Percentiles rank a stretch among this genome's conserved stretches.
Evolutionary conservation across 2,888 invertebrate genomes (phyloP).

Genomic region (Volucella bombylans): DNA sequence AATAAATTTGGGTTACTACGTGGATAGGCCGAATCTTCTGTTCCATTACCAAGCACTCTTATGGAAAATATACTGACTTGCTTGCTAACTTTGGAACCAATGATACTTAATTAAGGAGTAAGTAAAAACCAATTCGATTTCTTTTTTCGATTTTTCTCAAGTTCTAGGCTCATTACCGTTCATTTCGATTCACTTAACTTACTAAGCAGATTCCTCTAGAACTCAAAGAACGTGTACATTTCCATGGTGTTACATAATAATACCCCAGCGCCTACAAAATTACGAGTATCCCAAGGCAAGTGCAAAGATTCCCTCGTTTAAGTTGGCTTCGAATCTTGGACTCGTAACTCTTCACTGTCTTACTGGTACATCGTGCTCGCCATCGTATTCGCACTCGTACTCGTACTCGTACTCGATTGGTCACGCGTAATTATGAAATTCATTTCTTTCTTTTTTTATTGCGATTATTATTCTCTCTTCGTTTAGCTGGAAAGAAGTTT

Average conservation of each 20-base stretch:
- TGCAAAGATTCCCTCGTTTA: slow-evolving; percentile 7
- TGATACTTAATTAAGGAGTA: too few relatives aligned
- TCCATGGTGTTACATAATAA: slow-evolving; percentile 30
- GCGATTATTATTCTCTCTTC: slow-evolving; percentile 40
- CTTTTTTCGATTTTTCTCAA: too few relatives aligned
- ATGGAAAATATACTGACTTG: too few relatives aligned
- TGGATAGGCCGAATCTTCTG: too few relatives aligned
- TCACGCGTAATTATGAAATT: slow-evolving; percentile 44
- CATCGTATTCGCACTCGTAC: too few relatives aligned
- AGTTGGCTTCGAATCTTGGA: neutral
- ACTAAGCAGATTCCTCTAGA: neutral
- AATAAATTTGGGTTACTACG: too few relatives aligned
- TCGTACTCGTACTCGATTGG: slow-evolving; percentile 30
- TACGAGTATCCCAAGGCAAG: slow-evolving; percentile 7
- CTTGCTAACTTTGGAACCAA: too few relatives aligned
- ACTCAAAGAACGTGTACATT: slow-evolving; percentile 7
- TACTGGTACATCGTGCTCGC: too few relatives aligned
- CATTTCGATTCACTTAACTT: neutral
- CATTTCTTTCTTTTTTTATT: slow-evolving; percentile 24
- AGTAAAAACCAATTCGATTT: too few relatives aligned
- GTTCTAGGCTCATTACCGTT: too few relatives aligned
- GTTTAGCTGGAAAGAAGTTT: slow-evolving; percentile 31
- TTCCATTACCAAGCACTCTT: too few relatives aligned
- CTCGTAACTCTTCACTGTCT: too few relatives aligned
- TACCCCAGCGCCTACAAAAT: neutral